These are phyloP conservation scores for Tokudaia muenninki DNA, from an alignment of 2,797 vertebrate genomes.

Conservation along the genomic window DNA sequence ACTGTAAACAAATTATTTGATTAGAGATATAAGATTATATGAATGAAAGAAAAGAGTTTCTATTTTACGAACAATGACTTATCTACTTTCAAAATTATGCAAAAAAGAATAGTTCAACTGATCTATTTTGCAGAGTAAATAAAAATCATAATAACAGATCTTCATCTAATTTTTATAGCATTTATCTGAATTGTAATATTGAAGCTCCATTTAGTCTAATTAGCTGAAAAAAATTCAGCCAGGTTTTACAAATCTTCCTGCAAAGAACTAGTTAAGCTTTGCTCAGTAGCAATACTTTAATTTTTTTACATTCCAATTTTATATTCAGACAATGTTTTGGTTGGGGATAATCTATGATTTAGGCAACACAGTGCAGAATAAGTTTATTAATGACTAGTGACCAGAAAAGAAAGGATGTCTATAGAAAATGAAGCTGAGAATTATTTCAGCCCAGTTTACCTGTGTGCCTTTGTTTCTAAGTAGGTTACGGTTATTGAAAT, in stretches of 20 bases:
- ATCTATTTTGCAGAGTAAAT: conserved; percentile 56
- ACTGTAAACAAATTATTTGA: conserved; percentile 43
- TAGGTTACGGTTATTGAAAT: not conserved
- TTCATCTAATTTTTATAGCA: conserved; percentile 46
- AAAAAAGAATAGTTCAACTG: conserved; percentile 33
- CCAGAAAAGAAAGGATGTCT: not conserved
- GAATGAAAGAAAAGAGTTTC: not conserved
- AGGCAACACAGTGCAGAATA: not conserved
- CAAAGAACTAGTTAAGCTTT: conserved; percentile 28
- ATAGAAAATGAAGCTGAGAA: conserved; percentile 6
- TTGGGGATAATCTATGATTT: not conserved
- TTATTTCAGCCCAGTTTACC: conserved; percentile 4
- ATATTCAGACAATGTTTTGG: not conserved
- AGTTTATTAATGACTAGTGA: not conserved
- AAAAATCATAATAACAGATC: not conserved
- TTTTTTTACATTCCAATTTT: conserved; percentile 41
- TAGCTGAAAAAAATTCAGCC: conserved; percentile 41
- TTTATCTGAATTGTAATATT: conserved; percentile 12
- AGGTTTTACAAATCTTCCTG: conserved; percentile 52
- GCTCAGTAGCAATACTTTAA: conserved; percentile 26
- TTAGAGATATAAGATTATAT: conserved; percentile 30
- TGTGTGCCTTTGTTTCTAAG: not conserved
- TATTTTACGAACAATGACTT: not conserved
- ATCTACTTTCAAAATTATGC: conserved; percentile 55
- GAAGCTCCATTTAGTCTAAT: conserved; percentile 62